phyloP scores from a whole-genome alignment of 2,797 vertebrate species.

The Psittacula derbiana region DNA sequence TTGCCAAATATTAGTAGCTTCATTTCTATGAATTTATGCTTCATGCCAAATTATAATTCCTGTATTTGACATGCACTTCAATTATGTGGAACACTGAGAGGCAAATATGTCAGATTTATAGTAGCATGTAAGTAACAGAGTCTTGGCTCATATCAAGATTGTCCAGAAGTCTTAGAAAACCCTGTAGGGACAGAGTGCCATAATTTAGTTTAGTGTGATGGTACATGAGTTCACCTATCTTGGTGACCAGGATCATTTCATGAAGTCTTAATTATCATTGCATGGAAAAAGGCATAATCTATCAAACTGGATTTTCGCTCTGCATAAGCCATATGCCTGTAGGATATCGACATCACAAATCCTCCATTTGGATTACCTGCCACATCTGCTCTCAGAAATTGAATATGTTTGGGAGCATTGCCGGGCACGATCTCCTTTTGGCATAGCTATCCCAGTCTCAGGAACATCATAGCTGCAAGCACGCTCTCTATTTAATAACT shows the following conservation, averaged over 20 bases:
- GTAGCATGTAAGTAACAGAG: background rate
- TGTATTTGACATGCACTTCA: background rate
- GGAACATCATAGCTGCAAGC: background rate
- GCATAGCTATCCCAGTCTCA: background rate
- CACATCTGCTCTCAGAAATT: background rate
- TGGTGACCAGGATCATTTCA: background rate
- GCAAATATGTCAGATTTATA: background rate
- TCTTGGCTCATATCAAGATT: background rate
- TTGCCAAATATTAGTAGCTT: background rate
- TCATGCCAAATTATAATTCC: background rate
- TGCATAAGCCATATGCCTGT: background rate
- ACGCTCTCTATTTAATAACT: background rate
- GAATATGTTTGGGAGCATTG: background rate
- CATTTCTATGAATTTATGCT: background rate
- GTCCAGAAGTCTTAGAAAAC: background rate
- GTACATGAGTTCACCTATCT: background rate
- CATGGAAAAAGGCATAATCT: background rate
- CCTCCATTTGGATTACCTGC: background rate
- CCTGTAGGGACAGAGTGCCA: background rate
- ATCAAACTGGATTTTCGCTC: background rate
- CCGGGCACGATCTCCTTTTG: background rate
- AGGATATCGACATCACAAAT: background rate
- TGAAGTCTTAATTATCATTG: background rate
- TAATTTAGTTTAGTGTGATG: background rate
- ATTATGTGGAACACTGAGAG: background rate